phyloP scores from a whole-genome alignment of 2,888 invertebrate species.

The Anthophora plumipes region DNA sequence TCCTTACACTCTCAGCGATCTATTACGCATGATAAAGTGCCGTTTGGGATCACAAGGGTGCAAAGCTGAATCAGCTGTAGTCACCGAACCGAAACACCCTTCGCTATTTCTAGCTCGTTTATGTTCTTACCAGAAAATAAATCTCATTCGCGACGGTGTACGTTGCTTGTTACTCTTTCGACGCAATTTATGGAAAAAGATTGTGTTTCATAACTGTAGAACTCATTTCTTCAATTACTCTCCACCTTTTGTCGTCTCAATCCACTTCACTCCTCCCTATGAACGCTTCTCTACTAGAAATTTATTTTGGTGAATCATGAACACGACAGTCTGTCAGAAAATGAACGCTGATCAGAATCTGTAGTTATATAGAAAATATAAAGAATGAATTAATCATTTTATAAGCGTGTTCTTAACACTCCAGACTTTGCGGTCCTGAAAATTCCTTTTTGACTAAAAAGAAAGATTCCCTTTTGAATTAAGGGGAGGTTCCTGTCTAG shows the following conservation, averaged over 20 bases:
- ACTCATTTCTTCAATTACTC: neutral
- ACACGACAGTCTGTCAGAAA: too few relatives aligned
- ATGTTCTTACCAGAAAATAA: slow-evolving; percentile 66
- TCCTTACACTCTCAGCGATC: slow-evolving; percentile 43
- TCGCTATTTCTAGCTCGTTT: slow-evolving; percentile 66
- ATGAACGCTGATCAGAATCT: too few relatives aligned
- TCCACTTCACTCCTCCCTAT: slow-evolving; percentile 13
- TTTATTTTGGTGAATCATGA: too few relatives aligned
- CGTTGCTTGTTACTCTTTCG: slow-evolving; percentile 47
- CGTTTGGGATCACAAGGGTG: slow-evolving; percentile 74
- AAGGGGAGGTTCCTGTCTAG: too few relatives aligned
- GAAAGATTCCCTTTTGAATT: too few relatives aligned
- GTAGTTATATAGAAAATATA: too few relatives aligned
- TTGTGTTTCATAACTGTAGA: neutral
- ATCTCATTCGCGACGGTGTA: slow-evolving; percentile 67
- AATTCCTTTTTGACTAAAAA: too few relatives aligned
- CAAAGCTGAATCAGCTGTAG: slow-evolving; percentile 81
- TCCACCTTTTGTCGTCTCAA: slow-evolving; percentile 11
- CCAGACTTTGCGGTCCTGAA: too few relatives aligned
- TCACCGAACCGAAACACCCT: slow-evolving; percentile 79
- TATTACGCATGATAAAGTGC: slow-evolving; percentile 74
- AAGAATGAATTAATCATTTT: too few relatives aligned
- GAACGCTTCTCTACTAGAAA: too few relatives aligned
- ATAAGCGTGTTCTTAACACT: too few relatives aligned
- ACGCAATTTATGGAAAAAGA: slow-evolving; percentile 21